Evolutionary conservation across 1,140 invertebrate species (phyloP).

Genomic region (Neuroterus valhalla): DNA sequence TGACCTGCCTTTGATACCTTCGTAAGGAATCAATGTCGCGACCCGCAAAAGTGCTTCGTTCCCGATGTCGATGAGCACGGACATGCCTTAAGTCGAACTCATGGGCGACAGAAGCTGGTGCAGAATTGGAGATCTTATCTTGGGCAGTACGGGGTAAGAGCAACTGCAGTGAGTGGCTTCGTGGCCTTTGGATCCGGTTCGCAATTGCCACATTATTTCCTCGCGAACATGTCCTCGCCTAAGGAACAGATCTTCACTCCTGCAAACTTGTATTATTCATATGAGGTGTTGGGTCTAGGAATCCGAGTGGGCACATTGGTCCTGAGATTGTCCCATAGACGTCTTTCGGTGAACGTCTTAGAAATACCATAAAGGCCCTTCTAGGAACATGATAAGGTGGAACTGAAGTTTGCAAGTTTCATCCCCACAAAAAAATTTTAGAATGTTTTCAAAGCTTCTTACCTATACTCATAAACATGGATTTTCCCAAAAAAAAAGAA

Average conservation of each 20-base stretch:
- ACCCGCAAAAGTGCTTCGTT: constrained; percentile 32
- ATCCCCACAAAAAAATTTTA: no score
- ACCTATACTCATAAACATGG: no score
- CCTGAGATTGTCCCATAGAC: no score
- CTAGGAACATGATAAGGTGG: no score
- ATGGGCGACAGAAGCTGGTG: constrained; percentile 51
- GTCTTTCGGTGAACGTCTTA: no score
- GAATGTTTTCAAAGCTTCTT: no score
- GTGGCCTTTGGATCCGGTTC: constrained; percentile 64
- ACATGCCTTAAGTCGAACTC: constrained; percentile 36
- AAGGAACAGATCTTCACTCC: constrained; percentile 56
- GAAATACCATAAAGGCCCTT: no score
- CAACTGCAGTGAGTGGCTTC: constrained; percentile 56
- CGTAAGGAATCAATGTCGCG: constrained; percentile 2
- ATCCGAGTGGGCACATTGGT: no score
- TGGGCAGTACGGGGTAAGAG: constrained; percentile 55
- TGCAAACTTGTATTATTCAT: not conserved
- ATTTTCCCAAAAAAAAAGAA: no score
- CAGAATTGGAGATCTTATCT: constrained; percentile 59
- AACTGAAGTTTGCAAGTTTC: no score
- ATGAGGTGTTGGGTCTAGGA: no score
- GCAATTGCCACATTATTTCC: constrained; percentile 66
- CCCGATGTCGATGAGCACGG: constrained; percentile 27
- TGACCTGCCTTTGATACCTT: not conserved
- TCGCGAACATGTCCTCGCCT: constrained; percentile 52